Conservation (phyloP, 2,888 invertebrate species). For the Helicoverpa assulta region DNA sequence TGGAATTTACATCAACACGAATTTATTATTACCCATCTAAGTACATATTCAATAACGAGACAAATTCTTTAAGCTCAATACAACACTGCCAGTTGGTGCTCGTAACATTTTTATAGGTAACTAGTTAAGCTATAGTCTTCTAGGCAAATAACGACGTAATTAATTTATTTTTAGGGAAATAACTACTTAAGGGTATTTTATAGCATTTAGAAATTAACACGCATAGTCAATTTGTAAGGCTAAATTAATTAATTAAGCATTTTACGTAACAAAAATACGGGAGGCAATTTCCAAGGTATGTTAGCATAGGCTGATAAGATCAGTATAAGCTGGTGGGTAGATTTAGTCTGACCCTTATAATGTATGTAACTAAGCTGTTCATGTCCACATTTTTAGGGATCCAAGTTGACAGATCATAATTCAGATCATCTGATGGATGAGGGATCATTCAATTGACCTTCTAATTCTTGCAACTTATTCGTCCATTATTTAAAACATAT, state of each 20-base stretch:
- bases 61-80: constrained; percentile 7
- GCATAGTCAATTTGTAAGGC: constrained; percentile 45
- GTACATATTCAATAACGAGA: constrained; percentile 4
- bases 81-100: constrained; percentile 35
- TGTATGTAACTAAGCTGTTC: no score
- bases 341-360: background rate
- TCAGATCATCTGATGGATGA: no score
- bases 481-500: background rate
- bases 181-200: constrained; percentile 13
- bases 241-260: constrained; percentile 2
- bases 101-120: constrained; percentile 24
- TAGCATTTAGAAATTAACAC: constrained; percentile 32
- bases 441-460: no score
- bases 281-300: background rate
- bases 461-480: background rate
- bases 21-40: constrained; percentile 1
- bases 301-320: background rate
- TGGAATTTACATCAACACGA: background rate
- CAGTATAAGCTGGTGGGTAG: background rate
- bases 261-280: background rate
- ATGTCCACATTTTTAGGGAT: no score
- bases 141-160: constrained; percentile 17
- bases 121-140: constrained; percentile 6
- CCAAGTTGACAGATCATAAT: no score
- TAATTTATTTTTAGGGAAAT: constrained; percentile 35